phyloP scores from a whole-genome alignment of 2,888 invertebrate genomes.

The Drosophila meridiana region DNA sequence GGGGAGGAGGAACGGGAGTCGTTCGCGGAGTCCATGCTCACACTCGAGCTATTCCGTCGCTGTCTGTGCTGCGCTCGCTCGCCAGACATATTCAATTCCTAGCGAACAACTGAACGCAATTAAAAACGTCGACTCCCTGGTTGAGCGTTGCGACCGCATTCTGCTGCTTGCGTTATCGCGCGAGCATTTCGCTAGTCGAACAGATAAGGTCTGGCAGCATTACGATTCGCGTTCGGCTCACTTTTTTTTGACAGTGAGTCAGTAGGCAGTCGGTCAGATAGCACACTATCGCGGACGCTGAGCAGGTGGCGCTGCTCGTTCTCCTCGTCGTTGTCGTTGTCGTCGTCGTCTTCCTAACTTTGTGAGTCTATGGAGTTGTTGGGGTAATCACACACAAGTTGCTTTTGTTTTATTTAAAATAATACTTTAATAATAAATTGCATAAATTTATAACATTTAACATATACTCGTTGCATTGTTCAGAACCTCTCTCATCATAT shows the following conservation, averaged over 20 bases:
- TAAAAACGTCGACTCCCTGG: constrained; percentile 17
- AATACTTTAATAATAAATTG: constrained; percentile 82
- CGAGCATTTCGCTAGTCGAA: constrained; percentile 11
- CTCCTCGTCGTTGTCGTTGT: not conserved
- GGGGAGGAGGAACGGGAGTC: not conserved
- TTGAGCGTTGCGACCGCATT: constrained; percentile 24
- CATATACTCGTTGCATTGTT: constrained; percentile 72
- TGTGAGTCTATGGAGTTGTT: not conserved
- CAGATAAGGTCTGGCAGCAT: constrained; percentile 46
- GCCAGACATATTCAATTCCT: constrained; percentile 47
- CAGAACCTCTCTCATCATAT: constrained; percentile 32
- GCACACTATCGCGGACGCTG: constrained; percentile 29
- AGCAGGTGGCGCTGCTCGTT: constrained; percentile 8
- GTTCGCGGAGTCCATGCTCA: constrained; percentile 4
- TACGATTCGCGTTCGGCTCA: constrained; percentile 19
- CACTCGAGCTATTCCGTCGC: constrained; percentile 18
- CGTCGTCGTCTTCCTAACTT: not conserved
- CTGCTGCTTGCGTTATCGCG: constrained; percentile 35
- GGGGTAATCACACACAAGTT: constrained; percentile 26
- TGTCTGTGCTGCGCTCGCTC: constrained; percentile 26
- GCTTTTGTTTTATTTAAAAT: constrained; percentile 70
- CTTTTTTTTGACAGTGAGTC: constrained; percentile 35
- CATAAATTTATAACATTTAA: constrained; percentile 82
- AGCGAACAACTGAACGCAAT: constrained; percentile 29
- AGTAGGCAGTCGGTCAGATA: constrained; percentile 36